Base-by-base conservation (phyloP, 2,888 invertebrate genomes). In the Eristalis intricaria region DNA sequence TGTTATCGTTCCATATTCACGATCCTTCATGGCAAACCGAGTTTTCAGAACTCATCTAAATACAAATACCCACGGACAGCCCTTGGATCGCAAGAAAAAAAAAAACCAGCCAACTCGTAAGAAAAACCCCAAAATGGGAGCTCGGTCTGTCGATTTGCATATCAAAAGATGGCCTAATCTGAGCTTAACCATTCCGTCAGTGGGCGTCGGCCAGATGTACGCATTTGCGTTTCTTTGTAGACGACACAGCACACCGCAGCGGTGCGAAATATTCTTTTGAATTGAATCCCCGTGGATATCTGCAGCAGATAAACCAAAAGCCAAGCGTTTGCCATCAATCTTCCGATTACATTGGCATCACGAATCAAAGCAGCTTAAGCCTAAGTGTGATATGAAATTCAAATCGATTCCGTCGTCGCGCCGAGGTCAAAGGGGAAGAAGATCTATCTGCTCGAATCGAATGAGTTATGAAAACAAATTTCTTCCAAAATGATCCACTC, bases 241-340 rank as follows among this genome's bases (percentile, higher is more conserved):
- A 2, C 7, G 50, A 19, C 50, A 2, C 50, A 19, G 19, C 50
- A 8, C 50, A 8, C 50, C 50, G 50, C 50, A 38, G 11, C 35
- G 35, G 19, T 5, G n/a, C n/a, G n/a, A 50, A 19, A n/a, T 50
- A 50, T 50, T 29, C 43, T 50, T 29, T 68, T 68, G n/a, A 19
- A 15, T 7, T 13, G 38, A 38, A 1, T 4, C 13, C 38, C 38
- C 40, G 1, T 26, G 26, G n/a, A n/a, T 26, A 26, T 26, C 26
- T 26, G 26, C 26, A 26, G 32, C 32, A 8, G 32, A 32, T n/a
- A 19, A 19, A 32, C 32, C 60, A 32, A 58, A 10, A 7, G 15
- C 43, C 15, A n/a, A 43, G 40, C 40, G 40, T 5, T n/a, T 29
- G 19, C 43, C 61, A 76, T 76, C 68, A 68, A 68, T 68, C 50